Base-by-base conservation (phyloP, 2,113 vertebrate genomes). In the Nothoprocta perdicaria region DNA sequence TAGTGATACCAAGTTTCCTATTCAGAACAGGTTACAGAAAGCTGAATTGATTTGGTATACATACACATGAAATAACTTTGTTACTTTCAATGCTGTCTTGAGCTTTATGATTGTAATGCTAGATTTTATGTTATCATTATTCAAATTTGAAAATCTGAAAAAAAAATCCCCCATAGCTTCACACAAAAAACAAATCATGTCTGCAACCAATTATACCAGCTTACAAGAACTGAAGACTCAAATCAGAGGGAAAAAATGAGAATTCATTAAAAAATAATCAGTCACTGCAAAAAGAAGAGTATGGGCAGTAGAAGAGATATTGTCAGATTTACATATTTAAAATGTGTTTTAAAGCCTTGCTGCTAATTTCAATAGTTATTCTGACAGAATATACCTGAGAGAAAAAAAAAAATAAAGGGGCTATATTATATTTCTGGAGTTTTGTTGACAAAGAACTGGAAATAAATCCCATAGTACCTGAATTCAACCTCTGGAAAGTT, bases 361-460 rank as follows among this genome's bases (percentile, higher is more conserved):
- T 79, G 22, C 12, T 65, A 63, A 52, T 84, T 41, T 33, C 58
- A 86, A 31, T 43, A 0, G 33, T 80, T 12, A 80, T 4, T 48
- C 12, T 90, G n/a, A 43, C 45, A 89, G 6, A 38, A 38, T 10
- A 68, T 38, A 19, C 58, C 72, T 60, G 65, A 40, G 35, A n/a
- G 94, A 7, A 19, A 45, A 45, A 45, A 45, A 45, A 17, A 17
- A 45, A 45, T 45, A 43, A 90, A 83, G 67, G 57, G 8, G 0
- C 27, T 23, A 33, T n/a, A 38, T 3, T n/a, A 8, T 15, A 27
- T 84, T 79, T 63, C 62, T 89, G 48, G 41, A 86, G 13, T 86
- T 95, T 95, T 94, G 88, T 95, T 84, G 85, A 96, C 73, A 94
- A 96, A 96, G 82, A 95, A 38, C 3, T 38, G 62, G 84, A 95